A percentile compares a stretch with the other conserved stretches of the same genome.
Conservation (phyloP, 2,113 vertebrate species). For the Cottus gobio region DNA sequence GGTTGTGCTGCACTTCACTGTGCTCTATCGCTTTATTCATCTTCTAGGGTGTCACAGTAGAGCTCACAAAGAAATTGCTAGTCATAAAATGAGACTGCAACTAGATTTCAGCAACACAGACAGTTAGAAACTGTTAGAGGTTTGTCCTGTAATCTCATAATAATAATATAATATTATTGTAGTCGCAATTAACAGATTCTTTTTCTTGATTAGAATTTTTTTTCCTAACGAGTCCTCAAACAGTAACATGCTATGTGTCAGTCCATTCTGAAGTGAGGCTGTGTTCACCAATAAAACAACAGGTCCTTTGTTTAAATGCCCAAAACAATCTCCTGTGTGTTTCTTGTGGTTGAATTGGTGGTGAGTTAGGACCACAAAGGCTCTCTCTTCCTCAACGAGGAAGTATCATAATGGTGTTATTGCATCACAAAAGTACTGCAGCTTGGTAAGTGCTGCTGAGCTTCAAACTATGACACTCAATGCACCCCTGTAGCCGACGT, state of each 20-base stretch:
- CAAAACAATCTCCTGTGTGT: background rate
- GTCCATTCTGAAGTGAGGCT: background rate
- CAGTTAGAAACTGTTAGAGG: background rate
- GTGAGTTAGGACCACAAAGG: background rate
- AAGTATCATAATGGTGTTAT: background rate
- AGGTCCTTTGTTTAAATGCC: background rate
- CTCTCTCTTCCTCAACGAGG: background rate
- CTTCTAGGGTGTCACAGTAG: conserved; percentile 11
- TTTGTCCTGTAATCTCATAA: background rate
- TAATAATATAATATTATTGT: no score
- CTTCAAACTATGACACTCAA: background rate
- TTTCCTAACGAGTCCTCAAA: background rate
- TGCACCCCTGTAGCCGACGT: no score
- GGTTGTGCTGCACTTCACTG: background rate
- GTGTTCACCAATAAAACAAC: background rate
- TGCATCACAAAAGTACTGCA: background rate
- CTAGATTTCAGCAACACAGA: background rate
- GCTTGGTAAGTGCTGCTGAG: background rate
- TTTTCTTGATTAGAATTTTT: background rate
- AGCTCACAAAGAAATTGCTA: background rate
- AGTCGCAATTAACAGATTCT: background rate
- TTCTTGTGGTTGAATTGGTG: background rate
- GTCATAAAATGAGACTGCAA: conserved; percentile 3
- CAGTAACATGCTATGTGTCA: background rate
- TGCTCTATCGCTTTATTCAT: conserved; percentile 10